Percentiles rank a stretch among this genome's conserved stretches.
These are phyloP conservation scores for Cerceris rybyensis DNA, from an alignment of 2,888 invertebrate genomes.

Conservation along the genomic window DNA sequence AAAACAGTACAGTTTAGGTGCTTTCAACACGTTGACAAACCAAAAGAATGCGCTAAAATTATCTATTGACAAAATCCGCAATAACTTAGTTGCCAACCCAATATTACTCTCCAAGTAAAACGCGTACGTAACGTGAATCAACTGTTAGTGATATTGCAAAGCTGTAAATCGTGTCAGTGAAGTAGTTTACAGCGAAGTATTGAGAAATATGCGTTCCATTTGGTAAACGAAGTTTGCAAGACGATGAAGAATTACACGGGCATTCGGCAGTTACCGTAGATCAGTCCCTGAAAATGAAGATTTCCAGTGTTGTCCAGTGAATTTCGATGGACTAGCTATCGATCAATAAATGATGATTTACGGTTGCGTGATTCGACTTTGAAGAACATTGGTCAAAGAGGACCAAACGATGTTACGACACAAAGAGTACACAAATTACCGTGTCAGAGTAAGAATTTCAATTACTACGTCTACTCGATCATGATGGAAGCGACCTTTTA, in stretches of 20 bases:
- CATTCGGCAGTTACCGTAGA: too few species aligned
- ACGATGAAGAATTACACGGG: too few species aligned
- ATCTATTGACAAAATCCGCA: too few species aligned
- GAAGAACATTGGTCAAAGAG: slow-evolving; percentile 60
- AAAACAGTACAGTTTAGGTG: too few species aligned
- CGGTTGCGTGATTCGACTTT: slow-evolving; percentile 50
- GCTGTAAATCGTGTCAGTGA: too few species aligned
- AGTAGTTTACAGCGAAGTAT: too few species aligned
- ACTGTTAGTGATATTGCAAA: background rate
- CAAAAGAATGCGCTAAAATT: too few species aligned
- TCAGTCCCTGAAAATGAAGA: background rate
- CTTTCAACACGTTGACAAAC: too few species aligned
- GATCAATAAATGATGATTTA: slow-evolving; percentile 54
- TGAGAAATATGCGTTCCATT: too few species aligned
- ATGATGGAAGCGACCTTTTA: slow-evolving; percentile 34
- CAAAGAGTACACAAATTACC: slow-evolving; percentile 59
- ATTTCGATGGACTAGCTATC: background rate
- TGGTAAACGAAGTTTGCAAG: too few species aligned
- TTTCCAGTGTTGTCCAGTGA: slow-evolving; percentile 3
- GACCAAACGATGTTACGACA: slow-evolving; percentile 24
- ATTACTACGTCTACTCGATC: slow-evolving; percentile 48
- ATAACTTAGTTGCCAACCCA: too few species aligned
- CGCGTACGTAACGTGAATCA: background rate
- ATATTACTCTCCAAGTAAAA: too few species aligned
- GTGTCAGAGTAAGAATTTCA: slow-evolving; percentile 63